A percentile compares a stretch with the other conserved stretches of the same genome.
Evolutionary conservation across 2,797 vertebrate genomes (phyloP).

Genomic region (Spheniscus humboldti): DNA sequence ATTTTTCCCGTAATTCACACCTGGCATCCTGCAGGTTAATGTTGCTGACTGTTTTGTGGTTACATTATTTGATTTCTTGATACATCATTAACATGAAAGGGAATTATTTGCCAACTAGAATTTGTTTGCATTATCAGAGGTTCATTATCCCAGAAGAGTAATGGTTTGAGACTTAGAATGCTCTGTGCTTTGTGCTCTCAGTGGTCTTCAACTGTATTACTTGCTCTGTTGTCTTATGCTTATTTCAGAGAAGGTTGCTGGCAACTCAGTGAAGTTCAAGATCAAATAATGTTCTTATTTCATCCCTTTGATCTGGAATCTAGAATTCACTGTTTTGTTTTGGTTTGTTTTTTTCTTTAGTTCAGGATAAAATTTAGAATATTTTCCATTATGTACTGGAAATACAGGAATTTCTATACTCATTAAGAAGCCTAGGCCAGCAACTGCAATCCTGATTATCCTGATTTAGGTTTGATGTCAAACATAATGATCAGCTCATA

Average conservation of each 20-base stretch:
- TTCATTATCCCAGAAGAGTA: conserved; percentile 19
- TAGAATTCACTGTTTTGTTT: neutral
- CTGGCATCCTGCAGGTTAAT: conserved; percentile 33
- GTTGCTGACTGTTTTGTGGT: neutral
- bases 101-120: conserved; percentile 33
- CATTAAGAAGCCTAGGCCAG: accelerated
- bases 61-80: conserved; percentile 58
- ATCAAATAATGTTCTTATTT: neutral
- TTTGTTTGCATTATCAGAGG: conserved; percentile 17
- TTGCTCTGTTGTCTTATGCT: neutral
- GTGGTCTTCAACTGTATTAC: neutral
- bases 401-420: neutral
- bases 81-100: conserved; percentile 31
- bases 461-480: neutral
- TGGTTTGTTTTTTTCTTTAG: neutral
- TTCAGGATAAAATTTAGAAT: neutral
- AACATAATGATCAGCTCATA: neutral
- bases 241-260: neutral
- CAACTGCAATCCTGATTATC: neutral
- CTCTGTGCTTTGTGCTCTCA: neutral
- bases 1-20: conserved; percentile 36
- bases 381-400: neutral
- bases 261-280: neutral
- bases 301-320: neutral
- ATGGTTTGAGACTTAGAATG: neutral